Evolutionary conservation across 1,140 invertebrate genomes (phyloP).

Genomic region (Papilio polyxenes): DNA sequence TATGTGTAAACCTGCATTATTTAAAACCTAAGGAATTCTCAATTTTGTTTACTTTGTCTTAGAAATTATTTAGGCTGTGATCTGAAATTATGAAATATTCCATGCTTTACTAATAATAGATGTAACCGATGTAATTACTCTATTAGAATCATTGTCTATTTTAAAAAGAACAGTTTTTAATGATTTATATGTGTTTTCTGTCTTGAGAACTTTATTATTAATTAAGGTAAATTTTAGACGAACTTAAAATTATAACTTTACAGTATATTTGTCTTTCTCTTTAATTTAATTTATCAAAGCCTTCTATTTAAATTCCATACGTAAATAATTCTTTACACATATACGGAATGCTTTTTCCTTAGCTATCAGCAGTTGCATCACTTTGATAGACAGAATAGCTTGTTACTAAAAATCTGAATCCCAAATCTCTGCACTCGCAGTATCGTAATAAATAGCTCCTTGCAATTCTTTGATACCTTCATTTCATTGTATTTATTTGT

Average conservation of each 20-base stretch:
- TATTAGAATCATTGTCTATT: too few relatives aligned
- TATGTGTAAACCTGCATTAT: background rate
- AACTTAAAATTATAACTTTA: too few relatives aligned
- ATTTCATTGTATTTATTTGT: background rate
- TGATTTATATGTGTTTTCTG: too few relatives aligned
- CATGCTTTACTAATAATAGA: too few relatives aligned
- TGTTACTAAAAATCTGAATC: background rate
- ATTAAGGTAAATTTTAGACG: too few relatives aligned
- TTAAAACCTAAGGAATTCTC: background rate
- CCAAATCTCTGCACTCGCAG: background rate
- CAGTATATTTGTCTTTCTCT: too few relatives aligned
- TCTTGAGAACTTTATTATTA: too few relatives aligned
- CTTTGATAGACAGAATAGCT: constrained; percentile 18
- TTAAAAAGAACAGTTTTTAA: too few relatives aligned
- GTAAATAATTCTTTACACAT: background rate
- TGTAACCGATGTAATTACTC: too few relatives aligned
- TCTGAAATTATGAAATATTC: too few relatives aligned
- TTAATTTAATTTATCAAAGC: too few relatives aligned
- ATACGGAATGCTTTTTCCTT: background rate
- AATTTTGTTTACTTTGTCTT: background rate
- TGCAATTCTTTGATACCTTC: background rate
- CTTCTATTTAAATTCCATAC: background rate
- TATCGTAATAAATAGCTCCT: background rate
- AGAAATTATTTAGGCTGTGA: too few relatives aligned
- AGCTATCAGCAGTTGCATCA: background rate